A percentile compares a stretch with the other conserved stretches of the same genome.
These are phyloP conservation scores for Galerucella nymphaeae DNA, from an alignment of 2,888 invertebrate species.

Conservation along the genomic window DNA sequence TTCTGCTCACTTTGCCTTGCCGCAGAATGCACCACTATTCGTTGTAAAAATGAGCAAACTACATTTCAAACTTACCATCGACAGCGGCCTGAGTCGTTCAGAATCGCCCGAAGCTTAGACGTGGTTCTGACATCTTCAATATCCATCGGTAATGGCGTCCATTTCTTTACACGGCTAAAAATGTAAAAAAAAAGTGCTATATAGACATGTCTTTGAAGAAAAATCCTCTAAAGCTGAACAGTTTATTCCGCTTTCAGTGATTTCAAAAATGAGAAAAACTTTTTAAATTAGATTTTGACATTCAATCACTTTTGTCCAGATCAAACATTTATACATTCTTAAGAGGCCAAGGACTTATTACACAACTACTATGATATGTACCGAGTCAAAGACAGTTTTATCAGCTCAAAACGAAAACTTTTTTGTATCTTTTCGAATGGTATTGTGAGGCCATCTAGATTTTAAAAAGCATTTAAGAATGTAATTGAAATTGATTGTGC, in stretches of 20 bases:
- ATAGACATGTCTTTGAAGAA: not conserved
- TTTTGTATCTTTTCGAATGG: not conserved
- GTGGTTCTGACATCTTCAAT: constrained; percentile 35
- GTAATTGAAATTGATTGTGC: constrained; percentile 7
- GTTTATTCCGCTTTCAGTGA: not conserved
- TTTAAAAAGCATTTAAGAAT: not conserved
- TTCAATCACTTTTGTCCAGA: no score
- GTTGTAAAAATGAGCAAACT: constrained; percentile 29
- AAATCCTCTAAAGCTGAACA: not conserved
- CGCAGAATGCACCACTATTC: constrained; percentile 29
- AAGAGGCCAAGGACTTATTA: no score
- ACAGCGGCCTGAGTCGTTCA: constrained; percentile 23
- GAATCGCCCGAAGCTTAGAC: constrained; percentile 27
- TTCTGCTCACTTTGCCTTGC: constrained; percentile 34
- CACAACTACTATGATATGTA: no score
- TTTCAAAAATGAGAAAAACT: not conserved
- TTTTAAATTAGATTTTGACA: not conserved
- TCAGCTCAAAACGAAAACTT: not conserved
- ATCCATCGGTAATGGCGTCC: constrained; percentile 29
- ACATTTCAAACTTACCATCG: constrained; percentile 24
- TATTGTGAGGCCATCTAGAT: not conserved
- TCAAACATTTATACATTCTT: no score
- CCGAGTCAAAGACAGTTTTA: no score
- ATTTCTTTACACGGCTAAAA: constrained; percentile 29
- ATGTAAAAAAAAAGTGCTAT: not conserved